phyloP scores from a whole-genome alignment of 1,140 invertebrate species.

The Microplitis mediator region DNA sequence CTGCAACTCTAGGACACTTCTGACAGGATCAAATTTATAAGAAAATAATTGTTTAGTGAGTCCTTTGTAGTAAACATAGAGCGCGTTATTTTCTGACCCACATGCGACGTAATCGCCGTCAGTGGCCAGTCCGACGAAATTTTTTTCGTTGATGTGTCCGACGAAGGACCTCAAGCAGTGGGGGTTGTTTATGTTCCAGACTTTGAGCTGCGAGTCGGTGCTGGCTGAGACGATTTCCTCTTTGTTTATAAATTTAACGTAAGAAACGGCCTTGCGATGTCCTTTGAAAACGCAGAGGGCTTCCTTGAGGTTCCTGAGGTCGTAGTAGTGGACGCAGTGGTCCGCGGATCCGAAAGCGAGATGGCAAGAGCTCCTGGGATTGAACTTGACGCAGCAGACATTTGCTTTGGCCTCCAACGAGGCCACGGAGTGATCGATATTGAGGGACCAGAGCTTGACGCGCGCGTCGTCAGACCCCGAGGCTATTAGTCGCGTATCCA shows the following conservation, averaged over 20 bases:
- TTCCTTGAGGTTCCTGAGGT: slow-evolving; percentile 84
- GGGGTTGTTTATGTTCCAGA: slow-evolving; percentile 87
- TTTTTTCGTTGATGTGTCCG: slow-evolving; percentile 96
- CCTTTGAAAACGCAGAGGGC: slow-evolving; percentile 87
- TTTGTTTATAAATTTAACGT: slow-evolving; percentile 92
- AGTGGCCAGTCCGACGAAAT: slow-evolving; percentile 95
- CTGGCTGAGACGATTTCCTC: slow-evolving; percentile 93
- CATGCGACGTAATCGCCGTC: slow-evolving; percentile 94
- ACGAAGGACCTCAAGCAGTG: slow-evolving; percentile 86
- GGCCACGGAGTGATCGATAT: slow-evolving; percentile 85
- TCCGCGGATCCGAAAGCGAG: slow-evolving; percentile 95
- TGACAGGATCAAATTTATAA: slow-evolving; percentile 86
- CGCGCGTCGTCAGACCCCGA: slow-evolving; percentile 94
- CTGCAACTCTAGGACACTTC: slow-evolving; percentile 79
- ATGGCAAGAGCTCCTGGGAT: slow-evolving; percentile 84
- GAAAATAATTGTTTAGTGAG: slow-evolving; percentile 86
- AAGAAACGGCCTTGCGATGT: slow-evolving; percentile 94
- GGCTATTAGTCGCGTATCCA: slow-evolving; percentile 89
- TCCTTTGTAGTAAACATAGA: slow-evolving; percentile 94
- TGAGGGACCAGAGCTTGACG: slow-evolving; percentile 93
- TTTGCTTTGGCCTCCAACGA: slow-evolving; percentile 91
- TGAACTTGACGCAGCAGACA: slow-evolving; percentile 97
- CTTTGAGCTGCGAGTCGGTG: slow-evolving; percentile 91
- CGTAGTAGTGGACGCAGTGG: slow-evolving; percentile 97
- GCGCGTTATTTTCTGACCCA: slow-evolving; percentile 94